Base-by-base conservation (phyloP, 1,140 invertebrate species). In the Scaptodrosophila lebanonensis region DNA sequence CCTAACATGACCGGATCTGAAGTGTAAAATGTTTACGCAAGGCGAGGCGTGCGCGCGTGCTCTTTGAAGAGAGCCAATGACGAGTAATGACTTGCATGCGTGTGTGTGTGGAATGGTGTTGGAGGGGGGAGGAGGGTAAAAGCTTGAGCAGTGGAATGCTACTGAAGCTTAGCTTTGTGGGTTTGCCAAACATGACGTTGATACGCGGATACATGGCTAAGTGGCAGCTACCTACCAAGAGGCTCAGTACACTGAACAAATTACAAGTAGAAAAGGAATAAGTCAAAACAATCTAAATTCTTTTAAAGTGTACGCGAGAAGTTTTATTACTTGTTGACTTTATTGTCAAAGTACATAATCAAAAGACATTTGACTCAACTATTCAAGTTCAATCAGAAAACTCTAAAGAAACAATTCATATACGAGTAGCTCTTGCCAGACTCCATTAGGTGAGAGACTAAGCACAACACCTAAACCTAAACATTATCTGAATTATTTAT, bases 1-100 rank as follows among this genome's bases (percentile, higher is more conserved):
- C 27, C 60, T 38, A 58, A 30, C 73, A 61, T 77, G 58, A 77
- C 67, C 48, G 33, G 42, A 59, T 50, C 30, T 45, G 27, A 32
- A 66, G 59, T 59, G 36, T 32, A 51, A 51, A 53, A 54, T 60
- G 54, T 68, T 71, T 60, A 54, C 50, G 53, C 59, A 71, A 66
- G 15, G 12, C 11, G 8, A 13, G 9, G 11, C 1, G 11, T 0
- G 5, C 11, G 12, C 2, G 4, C n/a, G 3, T 11, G 44, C 8
- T 1, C 5, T 3, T n/a, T 7, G 44, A 16, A 7, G 56, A 52
- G 15, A 32, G 58, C 32, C 56, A 33, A 15, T 50, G 38, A 60
- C 47, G 64, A 43, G 56, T 68, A 48, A 69, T 79, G 73, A 79
- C 68, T 79, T 60, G 71, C 62, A 69, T n/a, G n/a, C n/a, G n/a